Percentiles rank a stretch among this genome's conserved stretches.
These are phyloP conservation scores for Galeopsomyia nigrocyanea DNA, from an alignment of 2,888 invertebrate species.

Conservation along the genomic window DNA sequence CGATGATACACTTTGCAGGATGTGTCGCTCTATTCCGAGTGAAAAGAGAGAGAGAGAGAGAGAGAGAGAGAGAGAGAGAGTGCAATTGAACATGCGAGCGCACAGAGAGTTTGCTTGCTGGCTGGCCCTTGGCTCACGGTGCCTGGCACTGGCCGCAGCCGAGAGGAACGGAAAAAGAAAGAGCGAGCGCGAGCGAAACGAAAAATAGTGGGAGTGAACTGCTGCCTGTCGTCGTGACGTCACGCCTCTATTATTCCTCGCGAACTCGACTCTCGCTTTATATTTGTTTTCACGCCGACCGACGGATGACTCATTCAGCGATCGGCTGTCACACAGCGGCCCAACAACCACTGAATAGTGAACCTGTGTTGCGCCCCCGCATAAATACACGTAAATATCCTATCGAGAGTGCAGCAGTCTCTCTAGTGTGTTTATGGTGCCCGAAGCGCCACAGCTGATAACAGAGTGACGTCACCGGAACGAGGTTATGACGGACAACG, in stretches of 20 bases:
- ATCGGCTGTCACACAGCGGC: too few relatives aligned
- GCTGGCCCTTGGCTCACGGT: constrained; percentile 17
- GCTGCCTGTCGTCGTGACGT: too few relatives aligned
- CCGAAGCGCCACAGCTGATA: constrained; percentile 31
- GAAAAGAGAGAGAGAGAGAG: too few relatives aligned
- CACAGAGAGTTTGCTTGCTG: neutral
- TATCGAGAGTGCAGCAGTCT: too few relatives aligned
- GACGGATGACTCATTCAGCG: too few relatives aligned
- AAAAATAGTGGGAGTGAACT: constrained; percentile 1
- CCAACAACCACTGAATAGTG: too few relatives aligned
- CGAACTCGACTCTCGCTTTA: too few relatives aligned
- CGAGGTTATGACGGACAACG: constrained; percentile 27
- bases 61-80: too few relatives aligned
- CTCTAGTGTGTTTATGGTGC: constrained; percentile 8
- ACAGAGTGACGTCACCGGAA: constrained; percentile 34
- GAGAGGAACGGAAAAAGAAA: neutral
- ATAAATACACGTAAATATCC: too few relatives aligned
- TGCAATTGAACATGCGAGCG: neutral
- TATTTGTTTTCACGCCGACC: too few relatives aligned
- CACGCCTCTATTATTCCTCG: too few relatives aligned
- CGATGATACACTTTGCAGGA: constrained; percentile 6
- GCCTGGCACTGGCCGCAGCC: constrained; percentile 24
- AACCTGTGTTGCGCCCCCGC: too few relatives aligned
- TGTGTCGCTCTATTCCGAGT: neutral
- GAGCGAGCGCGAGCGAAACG: neutral